A percentile compares a stretch with the other conserved stretches of the same genome.
phyloP scores from a whole-genome alignment of 2,113 vertebrate genomes.

The Microtus montanus region DNA sequence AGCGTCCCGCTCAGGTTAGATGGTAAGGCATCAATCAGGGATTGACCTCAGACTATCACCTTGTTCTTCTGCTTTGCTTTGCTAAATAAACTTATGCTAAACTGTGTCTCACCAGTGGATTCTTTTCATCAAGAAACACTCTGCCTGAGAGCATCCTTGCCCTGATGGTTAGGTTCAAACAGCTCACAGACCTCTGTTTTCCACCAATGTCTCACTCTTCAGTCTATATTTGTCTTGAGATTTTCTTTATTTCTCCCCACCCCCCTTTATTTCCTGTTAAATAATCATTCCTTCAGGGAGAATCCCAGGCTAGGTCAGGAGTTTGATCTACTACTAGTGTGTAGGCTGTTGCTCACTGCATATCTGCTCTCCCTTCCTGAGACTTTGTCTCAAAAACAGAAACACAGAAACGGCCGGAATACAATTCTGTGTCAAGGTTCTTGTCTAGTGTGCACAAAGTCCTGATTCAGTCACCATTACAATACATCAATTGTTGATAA shows the following conservation, averaged over 20 bases:
- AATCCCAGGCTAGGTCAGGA: background rate
- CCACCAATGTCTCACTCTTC: background rate
- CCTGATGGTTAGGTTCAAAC: background rate
- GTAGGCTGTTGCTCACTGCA: too few species aligned
- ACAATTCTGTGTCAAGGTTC: background rate
- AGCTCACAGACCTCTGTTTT: background rate
- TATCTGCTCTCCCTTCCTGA: background rate
- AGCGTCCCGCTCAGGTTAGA: background rate
- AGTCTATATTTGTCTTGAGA: background rate
- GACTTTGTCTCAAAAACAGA: background rate
- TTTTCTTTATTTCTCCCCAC: accelerated
- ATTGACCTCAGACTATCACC: too few species aligned
- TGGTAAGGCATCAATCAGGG: background rate
- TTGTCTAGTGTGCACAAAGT: background rate
- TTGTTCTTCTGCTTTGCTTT: background rate
- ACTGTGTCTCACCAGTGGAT: background rate
- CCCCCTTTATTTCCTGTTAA: background rate
- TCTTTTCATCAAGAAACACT: background rate
- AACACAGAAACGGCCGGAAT: background rate
- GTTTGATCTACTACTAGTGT: background rate
- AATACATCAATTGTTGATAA: background rate
- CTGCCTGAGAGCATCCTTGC: background rate
- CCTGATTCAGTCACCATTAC: background rate
- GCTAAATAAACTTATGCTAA: background rate
- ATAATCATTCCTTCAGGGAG: background rate